A percentile compares a stretch with the other conserved stretches of the same genome.
phyloP scores from a whole-genome alignment of 1,140 invertebrate species.

The Choristoneura fumiferana region DNA sequence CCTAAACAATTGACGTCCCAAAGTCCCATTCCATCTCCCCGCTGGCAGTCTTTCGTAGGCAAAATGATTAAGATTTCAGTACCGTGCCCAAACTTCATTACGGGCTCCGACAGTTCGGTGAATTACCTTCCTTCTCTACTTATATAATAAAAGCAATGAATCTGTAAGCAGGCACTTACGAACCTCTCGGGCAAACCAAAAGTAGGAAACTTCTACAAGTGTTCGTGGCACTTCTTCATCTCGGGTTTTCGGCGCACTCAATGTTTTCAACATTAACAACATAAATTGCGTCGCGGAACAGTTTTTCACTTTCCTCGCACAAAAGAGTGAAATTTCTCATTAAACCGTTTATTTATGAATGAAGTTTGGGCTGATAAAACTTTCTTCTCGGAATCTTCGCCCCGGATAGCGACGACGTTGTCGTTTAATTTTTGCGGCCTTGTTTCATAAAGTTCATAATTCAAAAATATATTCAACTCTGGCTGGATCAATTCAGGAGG shows the following conservation, averaged over 20 bases:
- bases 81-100: constrained; percentile 27
- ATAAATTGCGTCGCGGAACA: constrained; percentile 1
- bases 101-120: not conserved
- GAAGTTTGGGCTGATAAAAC: constrained; percentile 13
- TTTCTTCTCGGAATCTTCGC: constrained; percentile 3
- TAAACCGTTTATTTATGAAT: constrained; percentile 17
- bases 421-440: constrained; percentile 12
- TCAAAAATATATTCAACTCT: constrained; percentile 4
- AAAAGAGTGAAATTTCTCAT: constrained; percentile 18
- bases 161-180: constrained; percentile 30
- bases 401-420: constrained; percentile 4
- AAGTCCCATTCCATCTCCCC: not conserved
- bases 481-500: not conserved
- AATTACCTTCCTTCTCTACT: constrained; percentile 7
- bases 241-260: not conserved
- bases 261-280: not conserved
- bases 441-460: constrained; percentile 7
- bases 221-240: not conserved
- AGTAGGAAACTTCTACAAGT: not conserved
- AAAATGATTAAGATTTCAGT: constrained; percentile 24
- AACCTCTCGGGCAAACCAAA: constrained; percentile 22
- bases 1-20: not conserved
- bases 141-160: constrained; percentile 26
- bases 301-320: constrained; percentile 12
- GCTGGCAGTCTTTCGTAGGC: not conserved